phyloP scores from a whole-genome alignment of 2,113 vertebrate species.

The Forbesichthys papilliferus region DNA sequence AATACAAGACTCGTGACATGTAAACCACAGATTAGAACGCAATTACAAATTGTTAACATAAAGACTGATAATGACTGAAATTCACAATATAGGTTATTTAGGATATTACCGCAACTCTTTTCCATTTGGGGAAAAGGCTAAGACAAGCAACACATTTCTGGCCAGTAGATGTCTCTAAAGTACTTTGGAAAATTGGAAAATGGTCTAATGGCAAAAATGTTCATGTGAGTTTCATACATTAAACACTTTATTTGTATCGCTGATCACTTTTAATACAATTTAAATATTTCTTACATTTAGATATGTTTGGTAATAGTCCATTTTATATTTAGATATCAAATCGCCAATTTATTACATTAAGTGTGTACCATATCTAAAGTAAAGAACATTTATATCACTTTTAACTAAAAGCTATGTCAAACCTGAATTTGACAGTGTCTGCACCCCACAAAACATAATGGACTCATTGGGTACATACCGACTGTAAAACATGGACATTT shows the following conservation, averaged over 20 bases:
- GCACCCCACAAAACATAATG: too few species aligned
- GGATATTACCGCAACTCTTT: too few species aligned
- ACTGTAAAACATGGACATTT: too few species aligned
- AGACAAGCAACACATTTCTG: background rate
- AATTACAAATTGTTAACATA: background rate
- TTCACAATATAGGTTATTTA: background rate
- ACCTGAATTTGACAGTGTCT: too few species aligned
- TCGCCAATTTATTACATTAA: slow-evolving; percentile 21
- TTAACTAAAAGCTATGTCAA: background rate
- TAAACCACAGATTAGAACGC: background rate
- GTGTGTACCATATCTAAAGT: background rate
- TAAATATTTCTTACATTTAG: slow-evolving; percentile 14
- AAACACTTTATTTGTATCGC: too few species aligned
- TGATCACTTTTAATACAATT: background rate
- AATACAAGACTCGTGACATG: too few species aligned
- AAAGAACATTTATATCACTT: background rate
- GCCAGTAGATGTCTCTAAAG: slow-evolving; percentile 60
- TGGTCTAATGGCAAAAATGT: background rate
- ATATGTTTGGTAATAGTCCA: background rate
- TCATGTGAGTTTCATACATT: background rate
- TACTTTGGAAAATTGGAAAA: slow-evolving; percentile 22
- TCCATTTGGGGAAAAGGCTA: too few species aligned
- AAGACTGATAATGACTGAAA: background rate
- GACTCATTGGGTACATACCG: too few species aligned
- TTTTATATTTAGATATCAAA: slow-evolving; percentile 13